These are phyloP conservation scores for Coleophora deauratella DNA, from an alignment of 2,888 invertebrate genomes.

Conservation along the genomic window DNA sequence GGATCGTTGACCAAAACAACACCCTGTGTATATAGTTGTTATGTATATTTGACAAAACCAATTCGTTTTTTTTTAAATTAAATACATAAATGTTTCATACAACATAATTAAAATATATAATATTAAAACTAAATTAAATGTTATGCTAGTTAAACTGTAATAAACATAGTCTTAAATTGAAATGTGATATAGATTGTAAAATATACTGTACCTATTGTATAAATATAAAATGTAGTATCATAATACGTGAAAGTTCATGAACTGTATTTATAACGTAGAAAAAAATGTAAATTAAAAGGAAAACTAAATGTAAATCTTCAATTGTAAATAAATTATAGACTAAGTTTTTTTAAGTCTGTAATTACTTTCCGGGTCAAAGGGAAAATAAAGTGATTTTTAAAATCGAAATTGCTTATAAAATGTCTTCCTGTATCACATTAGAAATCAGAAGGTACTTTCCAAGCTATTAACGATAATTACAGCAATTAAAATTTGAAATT, in stretches of 20 bases:
- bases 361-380: constrained; percentile 61
- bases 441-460: too few species aligned
- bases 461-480: too few species aligned
- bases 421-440: too few species aligned
- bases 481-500: too few species aligned
- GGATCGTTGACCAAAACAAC: too few species aligned
- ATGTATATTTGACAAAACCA: too few species aligned
- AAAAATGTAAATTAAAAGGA: constrained; percentile 34
- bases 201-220: too few species aligned
- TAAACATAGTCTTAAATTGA: constrained; percentile 55
- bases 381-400: constrained; percentile 69
- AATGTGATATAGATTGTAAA: constrained; percentile 74
- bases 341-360: constrained; percentile 73
- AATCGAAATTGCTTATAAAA: background rate
- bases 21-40: too few species aligned
- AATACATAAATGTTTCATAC: too few species aligned
- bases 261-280: constrained; percentile 47
- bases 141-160: constrained; percentile 14
- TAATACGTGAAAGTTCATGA: constrained; percentile 44
- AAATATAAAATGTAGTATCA: constrained; percentile 34
- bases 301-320: constrained; percentile 38
- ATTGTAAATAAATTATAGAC: constrained; percentile 64
- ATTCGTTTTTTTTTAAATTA: too few species aligned
- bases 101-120: constrained; percentile 11
- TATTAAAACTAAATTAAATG: constrained; percentile 5